phyloP scores from a whole-genome alignment of 2,113 vertebrate species.

The Perccottus glenii region DNA sequence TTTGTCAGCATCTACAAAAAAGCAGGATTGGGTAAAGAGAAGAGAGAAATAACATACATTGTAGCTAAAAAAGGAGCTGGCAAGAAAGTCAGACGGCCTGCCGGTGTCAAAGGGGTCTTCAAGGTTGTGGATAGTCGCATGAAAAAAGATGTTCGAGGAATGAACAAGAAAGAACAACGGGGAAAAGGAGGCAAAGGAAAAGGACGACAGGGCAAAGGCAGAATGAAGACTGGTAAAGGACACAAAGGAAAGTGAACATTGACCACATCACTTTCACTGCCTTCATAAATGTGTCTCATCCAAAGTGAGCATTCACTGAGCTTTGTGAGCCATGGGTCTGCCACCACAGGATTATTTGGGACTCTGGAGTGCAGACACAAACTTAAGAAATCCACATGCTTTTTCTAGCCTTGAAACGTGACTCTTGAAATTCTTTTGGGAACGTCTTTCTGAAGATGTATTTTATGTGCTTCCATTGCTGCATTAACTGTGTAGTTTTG shows the following conservation, averaged over 20 bases:
- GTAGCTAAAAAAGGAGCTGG: slow-evolving; percentile 91
- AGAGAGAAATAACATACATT: slow-evolving; percentile 90
- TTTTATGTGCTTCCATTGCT: neutral
- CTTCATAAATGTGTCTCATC: neutral
- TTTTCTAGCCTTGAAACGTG: too few species aligned
- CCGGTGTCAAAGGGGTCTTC: slow-evolving; percentile 90
- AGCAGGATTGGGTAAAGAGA: slow-evolving; percentile 92
- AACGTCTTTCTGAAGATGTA: slow-evolving; percentile 46
- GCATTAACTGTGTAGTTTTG: neutral
- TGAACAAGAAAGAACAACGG: slow-evolving; percentile 82
- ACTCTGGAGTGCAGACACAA: too few species aligned
- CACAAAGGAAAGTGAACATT: slow-evolving; percentile 47
- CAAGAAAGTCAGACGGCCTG: slow-evolving; percentile 85
- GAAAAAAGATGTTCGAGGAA: slow-evolving; percentile 91
- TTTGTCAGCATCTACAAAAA: slow-evolving; percentile 93
- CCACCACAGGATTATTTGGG: too few species aligned
- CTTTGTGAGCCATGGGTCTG: neutral
- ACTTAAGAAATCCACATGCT: too few species aligned
- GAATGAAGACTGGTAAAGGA: slow-evolving; percentile 47
- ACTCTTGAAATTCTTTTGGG: neutral
- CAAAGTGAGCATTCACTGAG: slow-evolving; percentile 4
- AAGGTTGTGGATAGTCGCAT: slow-evolving; percentile 92
- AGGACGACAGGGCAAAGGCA: slow-evolving; percentile 35
- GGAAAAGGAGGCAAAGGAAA: slow-evolving; percentile 60
- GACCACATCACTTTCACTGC: accelerated